Evolutionary conservation across 2,888 invertebrate species (phyloP).

Genomic region (Lamellibrachia columna): DNA sequence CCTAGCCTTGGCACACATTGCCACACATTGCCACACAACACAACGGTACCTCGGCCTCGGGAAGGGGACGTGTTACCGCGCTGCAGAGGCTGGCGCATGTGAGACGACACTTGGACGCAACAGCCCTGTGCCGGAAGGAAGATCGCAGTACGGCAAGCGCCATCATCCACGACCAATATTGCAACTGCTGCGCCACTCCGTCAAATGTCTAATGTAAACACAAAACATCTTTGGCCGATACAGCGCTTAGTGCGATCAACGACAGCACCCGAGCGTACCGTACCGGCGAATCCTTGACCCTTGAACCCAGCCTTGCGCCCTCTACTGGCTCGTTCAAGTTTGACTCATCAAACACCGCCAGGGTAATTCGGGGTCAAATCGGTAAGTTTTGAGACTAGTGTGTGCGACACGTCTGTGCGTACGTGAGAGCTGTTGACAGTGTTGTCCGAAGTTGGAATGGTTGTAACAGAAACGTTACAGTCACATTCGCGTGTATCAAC

Average conservation of each 20-base stretch:
- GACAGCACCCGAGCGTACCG: not conserved
- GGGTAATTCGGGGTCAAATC: not conserved
- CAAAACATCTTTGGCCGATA: not conserved
- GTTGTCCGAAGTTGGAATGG: too few species aligned
- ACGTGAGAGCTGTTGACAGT: too few species aligned
- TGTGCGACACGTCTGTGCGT: too few species aligned
- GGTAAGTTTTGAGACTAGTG: too few species aligned
- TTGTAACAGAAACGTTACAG: too few species aligned
- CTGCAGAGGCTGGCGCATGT: not conserved
- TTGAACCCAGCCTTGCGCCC: not conserved
- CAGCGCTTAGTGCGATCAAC: not conserved
- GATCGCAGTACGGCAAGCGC: not conserved
- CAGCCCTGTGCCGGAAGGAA: not conserved
- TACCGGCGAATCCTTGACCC: not conserved
- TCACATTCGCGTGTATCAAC: too few species aligned
- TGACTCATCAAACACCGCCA: not conserved
- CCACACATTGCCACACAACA: not conserved
- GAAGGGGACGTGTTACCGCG: not conserved
- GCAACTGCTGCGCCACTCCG: constrained; percentile 10
- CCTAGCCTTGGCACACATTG: too few species aligned
- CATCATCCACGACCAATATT: not conserved
- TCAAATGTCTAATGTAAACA: constrained; percentile 5
- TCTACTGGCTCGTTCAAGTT: not conserved
- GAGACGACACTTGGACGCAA: not conserved
- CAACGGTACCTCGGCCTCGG: not conserved